Conservation (phyloP, 2,888 invertebrate species). For the Phaedon cochleariae region DNA sequence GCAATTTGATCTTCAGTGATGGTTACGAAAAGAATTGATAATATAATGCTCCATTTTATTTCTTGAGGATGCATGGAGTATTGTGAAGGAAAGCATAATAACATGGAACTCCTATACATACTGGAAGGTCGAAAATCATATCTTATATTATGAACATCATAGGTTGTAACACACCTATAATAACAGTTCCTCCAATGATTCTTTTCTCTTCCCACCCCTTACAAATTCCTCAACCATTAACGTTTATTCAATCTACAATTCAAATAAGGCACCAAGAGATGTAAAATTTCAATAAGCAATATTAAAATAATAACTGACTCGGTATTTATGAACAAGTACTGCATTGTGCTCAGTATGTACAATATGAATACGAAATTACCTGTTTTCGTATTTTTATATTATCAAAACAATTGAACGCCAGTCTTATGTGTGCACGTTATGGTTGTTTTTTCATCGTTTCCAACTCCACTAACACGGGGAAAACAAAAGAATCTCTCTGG, state of each 20-base stretch:
- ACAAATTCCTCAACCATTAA: conserved; percentile 29
- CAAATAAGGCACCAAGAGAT: conserved; percentile 41
- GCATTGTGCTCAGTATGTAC: conserved; percentile 54
- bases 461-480: conserved; percentile 32
- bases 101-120: too few relatives aligned
- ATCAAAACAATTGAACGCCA: conserved; percentile 59
- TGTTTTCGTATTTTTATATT: conserved; percentile 57
- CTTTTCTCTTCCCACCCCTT: conserved; percentile 4
- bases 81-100: too few relatives aligned
- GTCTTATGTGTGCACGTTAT: conserved; percentile 52
- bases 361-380: conserved; percentile 61
- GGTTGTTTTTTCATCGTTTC: conserved; percentile 24
- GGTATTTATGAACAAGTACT: conserved; percentile 53
- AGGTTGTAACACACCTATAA: not conserved
- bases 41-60: too few relatives aligned
- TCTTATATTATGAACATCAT: too few relatives aligned
- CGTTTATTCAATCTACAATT: conserved; percentile 40
- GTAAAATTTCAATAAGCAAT: conserved; percentile 51
- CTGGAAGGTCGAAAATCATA: too few relatives aligned
- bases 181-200: not conserved
- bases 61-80: too few relatives aligned
- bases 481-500: conserved; percentile 33
- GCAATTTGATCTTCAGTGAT: too few relatives aligned
- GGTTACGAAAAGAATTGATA: too few relatives aligned
- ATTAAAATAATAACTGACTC: conserved; percentile 49